Conservation (phyloP, 2,113 vertebrate species). For the Siphamia tubifer region DNA sequence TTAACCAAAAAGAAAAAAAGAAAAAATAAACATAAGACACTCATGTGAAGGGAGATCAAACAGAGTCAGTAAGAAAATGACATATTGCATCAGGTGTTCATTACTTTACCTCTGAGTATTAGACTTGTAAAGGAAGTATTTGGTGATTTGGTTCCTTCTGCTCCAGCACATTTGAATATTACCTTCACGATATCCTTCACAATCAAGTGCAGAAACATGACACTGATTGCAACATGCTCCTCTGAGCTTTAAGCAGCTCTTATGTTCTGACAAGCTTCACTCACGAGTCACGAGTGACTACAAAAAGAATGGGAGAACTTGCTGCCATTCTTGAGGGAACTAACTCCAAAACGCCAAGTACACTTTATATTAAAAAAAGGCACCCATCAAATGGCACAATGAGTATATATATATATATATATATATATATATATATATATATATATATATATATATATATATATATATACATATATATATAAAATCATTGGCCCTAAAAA, state of each 20-base stretch:
- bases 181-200: conserved; percentile 18
- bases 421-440: no score
- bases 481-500: no score
- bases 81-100: not conserved
- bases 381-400: no score
- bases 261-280: conserved; percentile 8
- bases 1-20: not conserved
- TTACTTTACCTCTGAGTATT: not conserved
- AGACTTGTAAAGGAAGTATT: not conserved
- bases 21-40: not conserved
- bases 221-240: conserved; percentile 52
- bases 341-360: no score
- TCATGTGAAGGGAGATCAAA: not conserved
- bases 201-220: conserved; percentile 28
- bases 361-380: no score
- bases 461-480: no score
- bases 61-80: not conserved
- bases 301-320: no score
- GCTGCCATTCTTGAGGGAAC: no score
- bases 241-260: conserved; percentile 29
- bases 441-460: no score
- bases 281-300: conserved; percentile 31
- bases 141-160: conserved; percentile 1
- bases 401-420: no score
- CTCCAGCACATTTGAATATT: conserved; percentile 31